Base-by-base conservation (phyloP, 2,113 vertebrate species). In the Alaudala cheleensis region DNA sequence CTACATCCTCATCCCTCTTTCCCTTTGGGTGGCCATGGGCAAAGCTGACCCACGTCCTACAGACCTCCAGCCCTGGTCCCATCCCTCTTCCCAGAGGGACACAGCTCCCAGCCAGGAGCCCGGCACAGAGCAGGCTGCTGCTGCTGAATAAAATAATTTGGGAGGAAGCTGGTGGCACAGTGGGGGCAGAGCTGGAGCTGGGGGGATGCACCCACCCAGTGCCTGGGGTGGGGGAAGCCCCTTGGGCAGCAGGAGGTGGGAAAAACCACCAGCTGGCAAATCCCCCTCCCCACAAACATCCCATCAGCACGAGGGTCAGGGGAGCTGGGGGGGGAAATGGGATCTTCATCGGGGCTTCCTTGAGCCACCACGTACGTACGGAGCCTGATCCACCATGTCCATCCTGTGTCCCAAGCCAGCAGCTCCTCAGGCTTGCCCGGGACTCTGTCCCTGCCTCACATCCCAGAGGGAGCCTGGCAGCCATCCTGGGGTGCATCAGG, bases 111-210 rank as follows among this genome's bases (percentile, higher is more conserved):
- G 51, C 37, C 66, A 33, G 60, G 58, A 2, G 0, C 29, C 17
- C 0, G 0, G n/a, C 54, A 15, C 4, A 0, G 86, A 10, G 15
- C 85, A 7, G 54, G 54, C 14, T 17, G 26, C 45, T 12, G 25
- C 67, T 81, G 69, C 4, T 49, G 13, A 53, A 53, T 28, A 28
- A 56, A 85, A 44, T 39, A n/a, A 61, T 23, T 57, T 69, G 45
- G 44, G 31, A 86, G 62, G 33, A 62, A 77, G 69, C 81, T 58
- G 62, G 12, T 3, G 28, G 69, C 81, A 51, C 28, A 31, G 13
- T 2, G 23, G 4, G 10, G 24, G 31, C 66, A 56, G 50, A 70
- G 49, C 44, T 6, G 21, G 57, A 56, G 65, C 57, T 73, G 66
- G 47, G 37, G 16, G 14, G 10, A 12, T 19, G 54, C 61, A 67